phyloP scores from a whole-genome alignment of 2,113 vertebrate genomes.

The Pongo abelii region DNA sequence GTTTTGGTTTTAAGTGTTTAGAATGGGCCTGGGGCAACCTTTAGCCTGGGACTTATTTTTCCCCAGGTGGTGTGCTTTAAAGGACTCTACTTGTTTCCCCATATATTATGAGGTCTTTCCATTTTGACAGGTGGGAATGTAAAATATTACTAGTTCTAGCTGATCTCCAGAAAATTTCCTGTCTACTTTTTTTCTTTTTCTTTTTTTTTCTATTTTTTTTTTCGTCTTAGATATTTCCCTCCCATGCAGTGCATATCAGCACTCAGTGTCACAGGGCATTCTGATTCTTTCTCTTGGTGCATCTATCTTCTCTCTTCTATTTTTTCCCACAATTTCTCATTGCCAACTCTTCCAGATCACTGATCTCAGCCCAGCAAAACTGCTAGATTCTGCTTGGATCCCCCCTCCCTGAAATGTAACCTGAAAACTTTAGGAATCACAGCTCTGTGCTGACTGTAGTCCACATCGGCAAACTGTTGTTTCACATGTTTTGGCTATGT shows the following conservation, averaged over 20 bases:
- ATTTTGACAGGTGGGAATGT: neutral
- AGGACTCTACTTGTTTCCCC: neutral
- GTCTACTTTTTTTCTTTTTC: too few species aligned
- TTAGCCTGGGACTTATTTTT: neutral
- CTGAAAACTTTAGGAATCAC: neutral
- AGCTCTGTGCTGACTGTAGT: neutral
- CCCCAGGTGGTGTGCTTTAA: neutral
- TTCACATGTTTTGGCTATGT: neutral
- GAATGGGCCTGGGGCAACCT: neutral
- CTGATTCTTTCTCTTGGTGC: neutral
- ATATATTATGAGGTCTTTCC: neutral
- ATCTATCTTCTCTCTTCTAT: neutral
- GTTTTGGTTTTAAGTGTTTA: neutral
- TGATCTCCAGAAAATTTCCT: neutral
- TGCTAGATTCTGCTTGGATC: neutral
- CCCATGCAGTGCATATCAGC: neutral
- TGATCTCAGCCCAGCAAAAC: neutral
- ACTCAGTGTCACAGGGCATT: neutral
- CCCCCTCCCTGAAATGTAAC: neutral
- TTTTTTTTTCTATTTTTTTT: neutral
- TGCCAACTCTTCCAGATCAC: neutral
- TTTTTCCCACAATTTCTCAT: neutral
- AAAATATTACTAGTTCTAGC: neutral
- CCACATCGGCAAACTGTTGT: neutral
- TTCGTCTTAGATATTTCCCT: neutral